These are phyloP conservation scores for Rhagonycha lutea DNA, from an alignment of 2,888 invertebrate species.

Conservation along the genomic window DNA sequence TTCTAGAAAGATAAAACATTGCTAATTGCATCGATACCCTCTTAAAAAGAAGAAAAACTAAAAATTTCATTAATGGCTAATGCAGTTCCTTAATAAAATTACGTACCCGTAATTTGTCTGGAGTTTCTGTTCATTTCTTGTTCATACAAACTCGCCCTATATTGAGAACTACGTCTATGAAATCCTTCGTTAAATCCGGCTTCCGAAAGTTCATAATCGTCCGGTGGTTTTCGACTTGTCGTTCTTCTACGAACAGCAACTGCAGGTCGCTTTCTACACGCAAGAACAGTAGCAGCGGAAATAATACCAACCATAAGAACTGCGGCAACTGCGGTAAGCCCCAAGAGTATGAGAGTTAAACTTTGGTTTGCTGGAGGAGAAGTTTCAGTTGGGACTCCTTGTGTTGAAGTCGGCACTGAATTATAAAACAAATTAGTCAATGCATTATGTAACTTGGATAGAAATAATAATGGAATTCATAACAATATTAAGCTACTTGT, in stretches of 20 bases:
- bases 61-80: slow-evolving; percentile 28
- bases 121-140: slow-evolving; percentile 46
- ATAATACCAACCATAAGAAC: slow-evolving; percentile 51
- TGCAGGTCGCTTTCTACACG: slow-evolving; percentile 46
- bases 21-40: slow-evolving; percentile 20
- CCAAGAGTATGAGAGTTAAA: slow-evolving; percentile 51
- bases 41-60: slow-evolving; percentile 17
- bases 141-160: slow-evolving; percentile 52
- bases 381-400: slow-evolving; percentile 25
- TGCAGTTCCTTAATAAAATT: slow-evolving; percentile 27
- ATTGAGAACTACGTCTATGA: slow-evolving; percentile 52
- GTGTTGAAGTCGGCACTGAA: slow-evolving; percentile 15
- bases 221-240: slow-evolving; percentile 46
- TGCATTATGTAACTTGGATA: background rate
- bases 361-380: slow-evolving; percentile 39
- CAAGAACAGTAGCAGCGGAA: slow-evolving; percentile 48
- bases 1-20: slow-evolving; percentile 7
- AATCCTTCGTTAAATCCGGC: slow-evolving; percentile 55
- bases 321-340: slow-evolving; percentile 47
- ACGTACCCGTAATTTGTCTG: slow-evolving; percentile 28
- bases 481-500: background rate
- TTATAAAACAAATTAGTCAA: slow-evolving; percentile 1
- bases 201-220: slow-evolving; percentile 52
- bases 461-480: background rate
- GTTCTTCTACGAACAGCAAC: slow-evolving; percentile 40